Base-by-base conservation (phyloP, 2,797 vertebrate genomes). In the Ctenopoma multispine region DNA sequence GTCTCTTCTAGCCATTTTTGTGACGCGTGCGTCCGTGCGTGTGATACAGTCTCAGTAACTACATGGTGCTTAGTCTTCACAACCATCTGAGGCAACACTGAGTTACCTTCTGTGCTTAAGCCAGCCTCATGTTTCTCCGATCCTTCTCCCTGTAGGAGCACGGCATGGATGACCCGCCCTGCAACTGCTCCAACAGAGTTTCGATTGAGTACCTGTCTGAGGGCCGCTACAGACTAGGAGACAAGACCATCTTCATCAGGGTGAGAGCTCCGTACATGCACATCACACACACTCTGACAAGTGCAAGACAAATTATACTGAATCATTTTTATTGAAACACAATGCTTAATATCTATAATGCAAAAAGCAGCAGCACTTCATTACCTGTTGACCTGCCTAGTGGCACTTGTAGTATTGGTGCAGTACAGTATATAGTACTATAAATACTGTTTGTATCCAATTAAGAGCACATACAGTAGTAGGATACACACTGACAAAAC, bases 161-260 rank as follows among this genome's bases (percentile, higher is more conserved):
- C n/a, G 93, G 94, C 64, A 92, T 95, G 49, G 96, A 98, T 54
- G 97, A 97, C 57, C 97, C 95, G 31, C 96, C 96, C 20, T 99
- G 98, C 82, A 97, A 96, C 80, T 99, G 98, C 81, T 94, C 97
- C 23, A 97, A 98, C 89, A 94, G 94, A 55, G 96, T 99, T 78
- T 99, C 97, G 58, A 99, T 99, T 18, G 98, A 99, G 87, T 99
- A 98, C 61, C 94, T 99, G 87, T 98, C 98, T 0, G 98, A 99
- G 88, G 98, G 98, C 20, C 95, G 97, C 61, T 99, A 99, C 67
- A 93, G 98, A 29, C 93, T 99, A 10, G 98, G 98, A 72, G 97
- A 97, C 88, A 99, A 99, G 92, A 97, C 97, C 83, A 96, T 99
- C 59, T 99, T 99, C 74, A 99, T 99, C 72, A 88, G 97, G 84